Conservation (phyloP, 2,113 vertebrate species). For the Silurus meridionalis region DNA sequence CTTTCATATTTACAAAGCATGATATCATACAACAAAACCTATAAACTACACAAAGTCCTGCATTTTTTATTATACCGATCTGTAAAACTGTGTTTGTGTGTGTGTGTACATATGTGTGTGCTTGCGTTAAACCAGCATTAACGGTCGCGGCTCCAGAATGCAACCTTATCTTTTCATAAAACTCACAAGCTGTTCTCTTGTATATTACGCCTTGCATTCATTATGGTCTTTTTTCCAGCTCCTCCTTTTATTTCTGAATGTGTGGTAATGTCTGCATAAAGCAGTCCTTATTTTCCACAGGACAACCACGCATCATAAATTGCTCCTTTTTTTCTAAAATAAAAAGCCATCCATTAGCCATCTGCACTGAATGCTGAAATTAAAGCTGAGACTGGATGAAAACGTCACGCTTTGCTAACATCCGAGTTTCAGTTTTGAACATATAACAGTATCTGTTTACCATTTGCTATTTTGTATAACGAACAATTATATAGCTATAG, state of each 20-base stretch:
- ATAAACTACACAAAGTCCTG: constrained; percentile 12
- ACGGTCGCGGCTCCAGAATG: neutral
- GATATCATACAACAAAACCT: neutral
- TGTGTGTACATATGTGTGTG: neutral
- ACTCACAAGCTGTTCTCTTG: constrained; percentile 7
- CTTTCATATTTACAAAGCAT: neutral
- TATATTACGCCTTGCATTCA: neutral
- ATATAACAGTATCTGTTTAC: neutral
- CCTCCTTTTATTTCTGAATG: constrained; percentile 4
- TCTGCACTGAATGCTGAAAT: constrained; percentile 20
- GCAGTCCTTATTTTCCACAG: neutral
- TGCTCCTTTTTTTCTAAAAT: neutral
- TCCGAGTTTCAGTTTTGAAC: neutral
- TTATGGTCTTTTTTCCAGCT: constrained; percentile 1
- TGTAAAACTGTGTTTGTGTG: neutral
- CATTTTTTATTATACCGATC: neutral
- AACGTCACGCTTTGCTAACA: neutral
- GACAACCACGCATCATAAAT: neutral
- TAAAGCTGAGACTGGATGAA: neutral
- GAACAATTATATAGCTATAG: neutral
- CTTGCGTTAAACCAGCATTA: neutral
- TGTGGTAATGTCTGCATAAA: constrained; percentile 8
- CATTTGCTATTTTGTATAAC: neutral
- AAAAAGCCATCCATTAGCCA: constrained; percentile 22
- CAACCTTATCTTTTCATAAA: constrained; percentile 10